Percentiles rank a stretch among this genome's conserved stretches.
These are phyloP conservation scores for Periophthalmus modestus DNA, from an alignment of 2,113 vertebrate genomes.

Conservation along the genomic window DNA sequence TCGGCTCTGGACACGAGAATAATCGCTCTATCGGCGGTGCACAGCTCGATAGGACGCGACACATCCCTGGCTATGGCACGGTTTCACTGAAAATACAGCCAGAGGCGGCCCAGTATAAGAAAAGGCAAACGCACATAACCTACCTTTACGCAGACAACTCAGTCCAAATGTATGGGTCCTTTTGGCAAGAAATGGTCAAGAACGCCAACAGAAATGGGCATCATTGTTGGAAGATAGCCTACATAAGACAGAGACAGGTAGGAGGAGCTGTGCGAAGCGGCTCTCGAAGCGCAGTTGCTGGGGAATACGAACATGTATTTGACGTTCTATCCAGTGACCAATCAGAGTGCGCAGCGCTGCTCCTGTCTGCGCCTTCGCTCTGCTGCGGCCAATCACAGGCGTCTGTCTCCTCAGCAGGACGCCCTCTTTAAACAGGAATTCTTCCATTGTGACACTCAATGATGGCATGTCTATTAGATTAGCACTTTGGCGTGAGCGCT, in stretches of 20 bases:
- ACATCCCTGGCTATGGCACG: constrained; percentile 16
- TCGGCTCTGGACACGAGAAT: neutral
- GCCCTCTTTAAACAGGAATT: constrained; percentile 22
- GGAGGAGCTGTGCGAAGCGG: constrained; percentile 56
- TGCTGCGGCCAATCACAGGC: constrained; percentile 50
- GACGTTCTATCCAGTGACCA: constrained; percentile 49
- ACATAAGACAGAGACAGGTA: constrained; percentile 29
- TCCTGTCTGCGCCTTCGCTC: neutral
- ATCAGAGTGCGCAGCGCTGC: constrained; percentile 36
- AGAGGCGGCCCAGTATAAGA: neutral
- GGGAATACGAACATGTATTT: constrained; percentile 9
- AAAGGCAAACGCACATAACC: neutral
- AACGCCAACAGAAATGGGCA: constrained; percentile 29
- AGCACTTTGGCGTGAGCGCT: neutral
- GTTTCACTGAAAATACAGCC: constrained; percentile 1
- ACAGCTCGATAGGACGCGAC: neutral
- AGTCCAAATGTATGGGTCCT: constrained; percentile 28
- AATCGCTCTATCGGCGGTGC: constrained; percentile 1
- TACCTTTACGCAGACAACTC: constrained; percentile 55
- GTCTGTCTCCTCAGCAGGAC: neutral
- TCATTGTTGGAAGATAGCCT: constrained; percentile 52
- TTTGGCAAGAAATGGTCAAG: constrained; percentile 14
- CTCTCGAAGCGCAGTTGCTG: constrained; percentile 50
- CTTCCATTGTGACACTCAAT: constrained; percentile 20
- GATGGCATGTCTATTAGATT: constrained; percentile 23